Conservation (phyloP, 1,140 invertebrate species). For the Cecropterus lyciades region DNA sequence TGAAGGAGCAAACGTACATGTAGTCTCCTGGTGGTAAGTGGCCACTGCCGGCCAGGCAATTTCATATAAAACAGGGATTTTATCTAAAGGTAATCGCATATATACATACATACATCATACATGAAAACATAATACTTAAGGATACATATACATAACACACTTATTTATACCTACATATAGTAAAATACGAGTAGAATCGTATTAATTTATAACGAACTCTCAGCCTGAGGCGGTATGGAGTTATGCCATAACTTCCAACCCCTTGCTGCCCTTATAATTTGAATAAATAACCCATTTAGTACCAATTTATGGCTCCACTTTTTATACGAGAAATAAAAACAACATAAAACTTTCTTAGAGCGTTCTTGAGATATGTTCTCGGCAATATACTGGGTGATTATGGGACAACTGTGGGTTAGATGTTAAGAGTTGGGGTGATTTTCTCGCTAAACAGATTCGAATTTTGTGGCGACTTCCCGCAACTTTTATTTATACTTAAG, state of each 20-base stretch:
- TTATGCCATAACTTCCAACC: conserved; percentile 26
- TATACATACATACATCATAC: too few species aligned
- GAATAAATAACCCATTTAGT: conserved; percentile 35
- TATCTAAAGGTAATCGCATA: too few species aligned
- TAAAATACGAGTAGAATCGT: neutral
- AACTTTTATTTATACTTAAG: too few species aligned
- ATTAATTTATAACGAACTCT: neutral
- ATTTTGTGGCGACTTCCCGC: too few species aligned
- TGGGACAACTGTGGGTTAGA: conserved; percentile 13
- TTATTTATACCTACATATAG: neutral
- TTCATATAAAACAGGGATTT: too few species aligned
- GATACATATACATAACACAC: too few species aligned
- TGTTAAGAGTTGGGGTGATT: neutral
- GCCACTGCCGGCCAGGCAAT: too few species aligned
- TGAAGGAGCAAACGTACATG: too few species aligned
- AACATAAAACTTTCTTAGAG: conserved; percentile 31
- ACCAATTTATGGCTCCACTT: conserved; percentile 31
- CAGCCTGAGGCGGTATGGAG: conserved; percentile 5
- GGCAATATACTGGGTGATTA: conserved; percentile 22
- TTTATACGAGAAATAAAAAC: conserved; percentile 35
- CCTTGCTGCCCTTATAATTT: conserved; percentile 30
- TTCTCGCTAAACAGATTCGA: too few species aligned
- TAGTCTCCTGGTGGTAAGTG: too few species aligned
- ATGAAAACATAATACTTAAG: too few species aligned
- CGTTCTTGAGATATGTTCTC: conserved; percentile 32